phyloP scores from a whole-genome alignment of 2,888 invertebrate genomes.

The Drosophila setosimentum region DNA sequence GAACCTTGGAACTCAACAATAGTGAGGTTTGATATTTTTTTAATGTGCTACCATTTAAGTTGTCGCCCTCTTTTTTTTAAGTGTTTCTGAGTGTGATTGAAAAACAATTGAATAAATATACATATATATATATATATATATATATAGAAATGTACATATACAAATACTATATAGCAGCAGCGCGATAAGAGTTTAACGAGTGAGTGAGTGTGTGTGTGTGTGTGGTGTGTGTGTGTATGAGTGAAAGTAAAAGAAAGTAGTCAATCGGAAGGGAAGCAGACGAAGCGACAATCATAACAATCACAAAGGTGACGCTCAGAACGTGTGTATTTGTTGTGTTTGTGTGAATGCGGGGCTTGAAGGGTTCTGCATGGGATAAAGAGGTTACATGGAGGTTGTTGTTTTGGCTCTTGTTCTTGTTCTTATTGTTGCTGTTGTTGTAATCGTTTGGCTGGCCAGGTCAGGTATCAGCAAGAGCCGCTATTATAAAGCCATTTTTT shows the following conservation, averaged over 20 bases:
- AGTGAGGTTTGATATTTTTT: conserved; percentile 46
- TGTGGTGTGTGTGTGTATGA: conserved; percentile 10
- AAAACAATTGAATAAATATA: conserved; percentile 28
- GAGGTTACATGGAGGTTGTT: conserved; percentile 4
- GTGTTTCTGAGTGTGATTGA: conserved; percentile 29
- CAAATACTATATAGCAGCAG: conserved; percentile 6
- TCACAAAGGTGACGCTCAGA: conserved; percentile 33
- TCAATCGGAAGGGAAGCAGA: conserved; percentile 3
- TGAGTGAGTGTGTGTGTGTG: conserved; percentile 20
- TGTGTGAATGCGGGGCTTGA: not conserved
- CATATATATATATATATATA: conserved; percentile 8
- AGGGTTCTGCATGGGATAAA: not conserved
- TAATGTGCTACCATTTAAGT: conserved; percentile 25
- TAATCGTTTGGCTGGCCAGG: not conserved
- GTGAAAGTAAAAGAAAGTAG: conserved; percentile 24
- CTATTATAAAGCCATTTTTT: conserved; percentile 38
- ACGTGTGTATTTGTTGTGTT: conserved; percentile 10
- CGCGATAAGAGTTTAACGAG: conserved; percentile 39
- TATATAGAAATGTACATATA: conserved; percentile 5
- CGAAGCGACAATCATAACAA: conserved; percentile 31
- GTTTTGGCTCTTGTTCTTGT: not conserved
- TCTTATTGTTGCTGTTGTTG: not conserved
- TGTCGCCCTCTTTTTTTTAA: conserved; percentile 28
- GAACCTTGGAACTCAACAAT: conserved; percentile 10
- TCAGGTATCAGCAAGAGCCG: conserved; percentile 20